Evolutionary conservation across 2,797 vertebrate genomes (phyloP), one percentile per base, ranked within the genome.

Genomic region (Peromyscus eremicus): DNA sequence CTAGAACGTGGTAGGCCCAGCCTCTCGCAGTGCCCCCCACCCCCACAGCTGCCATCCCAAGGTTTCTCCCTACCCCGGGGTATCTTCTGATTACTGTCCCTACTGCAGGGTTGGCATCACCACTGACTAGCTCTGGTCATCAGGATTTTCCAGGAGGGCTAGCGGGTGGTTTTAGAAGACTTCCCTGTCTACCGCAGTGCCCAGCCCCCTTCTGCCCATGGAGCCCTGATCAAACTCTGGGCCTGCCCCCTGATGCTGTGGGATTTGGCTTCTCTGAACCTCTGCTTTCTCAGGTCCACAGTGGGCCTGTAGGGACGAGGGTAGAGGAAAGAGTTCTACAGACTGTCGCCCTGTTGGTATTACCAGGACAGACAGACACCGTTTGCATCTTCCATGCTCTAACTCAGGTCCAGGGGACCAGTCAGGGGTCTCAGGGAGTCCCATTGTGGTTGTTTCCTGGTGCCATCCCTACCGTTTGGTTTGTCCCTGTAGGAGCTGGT

Each of bases 71-170:
- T 83, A 23, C 32, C 37, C 27, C 17, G 19, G 6, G 29, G 11
- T 34, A 0, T 71, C 60, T 68, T 86, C n/a, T 27, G 60, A 32
- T 4, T 27, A 57, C 43, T 64, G 29, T n/a, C 80, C 79, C 49
- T 11, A 13, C 60, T 17, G n/a, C 1, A 21, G 11, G 12, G 0
- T 21, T 21, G 1, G 3, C 0, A 0, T 37, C 55, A 16, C 40
- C 71, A 19, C 46, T 21, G 17, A 1, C 3, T 27, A 27, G 6
- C 46, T 29, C 1, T 4, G 73, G 43, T 19, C 19, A 0, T 7
- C 37, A 14, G 75, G 12, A 37, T 73, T 71, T 49, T 2, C 3
- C 32, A 6, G 80, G 49, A 75, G 34, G 52, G 16, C 57, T 49
- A 68, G 81, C 40, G 60, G 21, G 0, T 68, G 23, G 66, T 10